A percentile compares a stretch with the other conserved stretches of the same genome.
These are phyloP conservation scores for Chelmon rostratus DNA, from an alignment of 2,797 vertebrate genomes.

Conservation along the genomic window DNA sequence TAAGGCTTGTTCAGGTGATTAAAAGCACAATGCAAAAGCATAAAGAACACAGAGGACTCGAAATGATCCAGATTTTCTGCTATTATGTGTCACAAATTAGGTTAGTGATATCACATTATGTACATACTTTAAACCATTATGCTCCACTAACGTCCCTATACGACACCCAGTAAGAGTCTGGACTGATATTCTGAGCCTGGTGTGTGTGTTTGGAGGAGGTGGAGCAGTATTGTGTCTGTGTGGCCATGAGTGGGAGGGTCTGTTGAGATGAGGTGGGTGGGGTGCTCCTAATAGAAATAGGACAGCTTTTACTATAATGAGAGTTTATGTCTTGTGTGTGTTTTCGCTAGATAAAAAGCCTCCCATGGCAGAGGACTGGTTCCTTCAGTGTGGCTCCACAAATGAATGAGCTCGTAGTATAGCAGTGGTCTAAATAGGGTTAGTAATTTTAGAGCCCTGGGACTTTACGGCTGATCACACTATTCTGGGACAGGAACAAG, in stretches of 20 bases:
- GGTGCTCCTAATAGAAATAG: conserved; percentile 55
- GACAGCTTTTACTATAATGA: conserved; percentile 56
- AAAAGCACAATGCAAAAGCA: conserved; percentile 47
- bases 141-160: not conserved
- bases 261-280: conserved; percentile 45
- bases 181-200: conserved; percentile 2
- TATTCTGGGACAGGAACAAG: conserved; percentile 68
- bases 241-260: conserved; percentile 39
- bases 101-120: conserved; percentile 27
- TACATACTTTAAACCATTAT: conserved; percentile 20
- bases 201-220: conserved; percentile 36
- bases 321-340: conserved; percentile 62
- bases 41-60: conserved; percentile 9
- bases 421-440: conserved; percentile 66
- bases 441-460: conserved; percentile 67
- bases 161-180: not conserved
- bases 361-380: conserved; percentile 29
- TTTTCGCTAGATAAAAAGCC: conserved; percentile 66
- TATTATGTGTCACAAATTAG: conserved; percentile 37
- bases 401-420: conserved; percentile 53
- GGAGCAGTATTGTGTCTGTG: conserved; percentile 27
- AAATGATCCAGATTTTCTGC: conserved; percentile 27
- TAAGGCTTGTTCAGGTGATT: conserved; percentile 59
- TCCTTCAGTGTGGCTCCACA: conserved; percentile 43
- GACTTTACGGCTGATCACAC: conserved; percentile 62